Conservation (phyloP, 2,113 vertebrate species). For the Mus spicilegus region DNA sequence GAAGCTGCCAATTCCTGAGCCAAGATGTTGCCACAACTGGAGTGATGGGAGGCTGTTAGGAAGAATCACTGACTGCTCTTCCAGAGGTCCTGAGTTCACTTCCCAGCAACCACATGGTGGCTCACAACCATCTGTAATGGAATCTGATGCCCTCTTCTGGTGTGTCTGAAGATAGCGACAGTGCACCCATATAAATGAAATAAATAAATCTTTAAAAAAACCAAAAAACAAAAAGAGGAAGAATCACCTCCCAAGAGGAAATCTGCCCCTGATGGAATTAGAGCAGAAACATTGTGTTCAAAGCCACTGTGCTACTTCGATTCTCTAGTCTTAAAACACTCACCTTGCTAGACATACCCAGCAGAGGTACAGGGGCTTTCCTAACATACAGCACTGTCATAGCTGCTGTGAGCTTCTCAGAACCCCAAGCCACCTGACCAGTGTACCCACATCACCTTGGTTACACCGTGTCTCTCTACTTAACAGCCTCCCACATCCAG, state of each 20-base stretch:
- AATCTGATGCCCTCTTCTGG: too few relatives aligned
- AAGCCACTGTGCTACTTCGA: not conserved
- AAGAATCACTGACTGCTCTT: not conserved
- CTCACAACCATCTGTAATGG: too few relatives aligned
- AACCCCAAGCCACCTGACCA: not conserved
- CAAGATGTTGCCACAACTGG: not conserved
- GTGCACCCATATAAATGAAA: too few relatives aligned
- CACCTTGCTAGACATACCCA: not conserved
- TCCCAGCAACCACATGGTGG: too few relatives aligned
- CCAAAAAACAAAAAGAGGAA: not conserved
- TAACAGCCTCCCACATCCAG: not conserved
- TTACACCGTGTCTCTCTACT: not conserved
- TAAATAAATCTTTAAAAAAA: too few relatives aligned
- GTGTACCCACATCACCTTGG: not conserved
- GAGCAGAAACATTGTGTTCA: not conserved
- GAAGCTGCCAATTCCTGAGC: not conserved
- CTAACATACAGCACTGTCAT: not conserved
- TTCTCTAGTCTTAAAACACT: conserved; percentile 15
- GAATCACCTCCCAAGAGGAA: not conserved
- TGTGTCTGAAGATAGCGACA: too few relatives aligned
- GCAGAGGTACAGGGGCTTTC: not conserved
- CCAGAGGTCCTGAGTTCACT: too few relatives aligned
- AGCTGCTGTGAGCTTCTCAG: not conserved
- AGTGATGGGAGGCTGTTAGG: not conserved
- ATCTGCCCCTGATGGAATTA: not conserved